Base-by-base conservation (phyloP, 2,888 invertebrate species). In the Sturmia bella region DNA sequence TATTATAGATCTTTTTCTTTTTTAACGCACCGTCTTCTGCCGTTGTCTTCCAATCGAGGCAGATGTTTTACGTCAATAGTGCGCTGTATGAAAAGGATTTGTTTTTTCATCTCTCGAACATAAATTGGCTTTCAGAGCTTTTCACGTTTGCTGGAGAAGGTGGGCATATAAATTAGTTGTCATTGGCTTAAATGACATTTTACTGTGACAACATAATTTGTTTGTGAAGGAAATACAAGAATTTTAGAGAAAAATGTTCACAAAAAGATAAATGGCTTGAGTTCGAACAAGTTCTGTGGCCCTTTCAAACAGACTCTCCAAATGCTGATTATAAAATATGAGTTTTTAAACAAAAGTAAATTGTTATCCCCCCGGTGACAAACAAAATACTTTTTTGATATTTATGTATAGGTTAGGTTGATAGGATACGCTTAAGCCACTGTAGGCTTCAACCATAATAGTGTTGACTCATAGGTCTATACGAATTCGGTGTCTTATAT, bases 141-240 rank as follows among this genome's bases (percentile, higher is more conserved):
- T 72, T 69, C 50, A 54, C 13, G 17, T 39, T 68, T 17, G n/a
- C n/a, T n/a, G n/a, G 48, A 74, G 64, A 75, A 82, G 82, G 82
- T 82, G 82, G 82, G 78, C 78, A 82, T 68, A 82, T 82, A 82
- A 82, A 82, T 82, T 82, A 75, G 82, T 78, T 37, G 70, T 82
- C 82, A 78, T 56, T 61, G 59, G 37, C 48, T 66, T 75, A 43
- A 74, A 54, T 63, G 66, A 59, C 24, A 66, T 75, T 69, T 68
- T 17, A 64, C 59, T 78, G 52, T 78, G 82, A 82, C 82, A 82
- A 57, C 32, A 56, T 74, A 75, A 82, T 82, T 82, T 78, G 70
- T 82, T 82, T 24, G 39, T 43, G 9, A 21, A 59, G 43, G 19
- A 59, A 24, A 32, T 43, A 2, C 12, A n/a, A 41, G 52, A 39